These are phyloP conservation scores for Crotalus tigris DNA, from an alignment of 2,113 vertebrate genomes.

Conservation along the genomic window DNA sequence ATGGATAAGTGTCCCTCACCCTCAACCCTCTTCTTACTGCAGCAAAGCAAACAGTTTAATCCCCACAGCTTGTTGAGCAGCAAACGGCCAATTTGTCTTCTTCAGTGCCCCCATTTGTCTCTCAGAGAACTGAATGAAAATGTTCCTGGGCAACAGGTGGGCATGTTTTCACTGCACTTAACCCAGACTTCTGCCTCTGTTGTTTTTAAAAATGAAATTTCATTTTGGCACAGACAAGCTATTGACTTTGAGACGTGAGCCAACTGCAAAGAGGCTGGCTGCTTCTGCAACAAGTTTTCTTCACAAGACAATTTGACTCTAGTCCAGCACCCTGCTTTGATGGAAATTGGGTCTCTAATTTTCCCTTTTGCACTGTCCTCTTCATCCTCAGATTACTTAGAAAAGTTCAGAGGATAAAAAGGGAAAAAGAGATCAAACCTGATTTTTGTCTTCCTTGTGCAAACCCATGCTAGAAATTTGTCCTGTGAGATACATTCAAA, in stretches of 20 bases:
- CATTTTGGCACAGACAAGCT: conserved; percentile 22
- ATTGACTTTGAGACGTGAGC: not conserved
- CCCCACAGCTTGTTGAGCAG: not conserved
- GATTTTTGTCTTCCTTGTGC: not conserved
- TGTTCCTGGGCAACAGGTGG: conserved; percentile 21
- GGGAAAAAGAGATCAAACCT: not conserved
- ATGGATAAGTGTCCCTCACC: not conserved
- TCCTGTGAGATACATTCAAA: not conserved
- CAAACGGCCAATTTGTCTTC: conserved; percentile 16
- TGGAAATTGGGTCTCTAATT: not conserved
- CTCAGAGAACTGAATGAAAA: conserved; percentile 19
- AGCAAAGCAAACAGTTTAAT: conserved; percentile 3
- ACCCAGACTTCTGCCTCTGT: conserved; percentile 19
- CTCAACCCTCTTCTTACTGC: not conserved
- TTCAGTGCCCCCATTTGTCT: not conserved
- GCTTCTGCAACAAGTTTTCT: not conserved
- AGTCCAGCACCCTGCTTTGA: not conserved
- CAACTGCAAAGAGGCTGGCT: not conserved
- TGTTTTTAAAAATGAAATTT: conserved; percentile 39
- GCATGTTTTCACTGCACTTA: conserved; percentile 24
- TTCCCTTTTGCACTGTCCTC: not conserved
- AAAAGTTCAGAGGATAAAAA: not conserved
- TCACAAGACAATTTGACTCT: not conserved
- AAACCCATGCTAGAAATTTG: not conserved
- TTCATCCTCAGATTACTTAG: not conserved